phyloP scores from a whole-genome alignment of 2,888 invertebrate species.

The Hermaeophaga mercurialis region DNA sequence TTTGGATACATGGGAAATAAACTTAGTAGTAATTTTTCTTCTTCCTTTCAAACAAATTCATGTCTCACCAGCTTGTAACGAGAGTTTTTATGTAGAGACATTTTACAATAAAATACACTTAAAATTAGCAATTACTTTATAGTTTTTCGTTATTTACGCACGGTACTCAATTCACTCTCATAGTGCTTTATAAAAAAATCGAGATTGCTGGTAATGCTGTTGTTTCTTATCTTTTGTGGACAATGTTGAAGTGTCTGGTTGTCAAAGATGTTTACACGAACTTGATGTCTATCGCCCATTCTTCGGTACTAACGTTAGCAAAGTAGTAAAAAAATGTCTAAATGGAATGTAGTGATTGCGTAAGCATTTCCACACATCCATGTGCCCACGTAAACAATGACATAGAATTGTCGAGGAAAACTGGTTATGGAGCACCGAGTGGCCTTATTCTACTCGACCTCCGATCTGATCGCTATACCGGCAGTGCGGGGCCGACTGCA shows the following conservation, averaged over 20 bases:
- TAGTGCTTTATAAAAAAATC: no score
- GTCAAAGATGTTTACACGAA: constrained; percentile 29
- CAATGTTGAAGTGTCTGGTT: constrained; percentile 7
- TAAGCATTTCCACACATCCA: constrained; percentile 48
- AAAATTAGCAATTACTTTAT: no score
- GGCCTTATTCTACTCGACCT: constrained; percentile 57
- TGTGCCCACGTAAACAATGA: constrained; percentile 56
- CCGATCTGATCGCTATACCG: constrained; percentile 51
- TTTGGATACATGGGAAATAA: no score
- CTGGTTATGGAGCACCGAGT: constrained; percentile 52
- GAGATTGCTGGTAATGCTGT: no score
- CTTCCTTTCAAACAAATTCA: no score
- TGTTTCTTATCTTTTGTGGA: no score
- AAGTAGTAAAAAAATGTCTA: constrained; percentile 42
- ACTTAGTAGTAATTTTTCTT: no score
- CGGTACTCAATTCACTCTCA: no score
- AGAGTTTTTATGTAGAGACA: no score
- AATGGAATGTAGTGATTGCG: constrained; percentile 51
- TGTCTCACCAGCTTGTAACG: no score
- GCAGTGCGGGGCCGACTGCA: constrained; percentile 28
- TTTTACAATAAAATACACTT: no score
- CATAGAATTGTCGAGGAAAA: constrained; percentile 55
- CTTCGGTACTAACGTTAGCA: constrained; percentile 32
- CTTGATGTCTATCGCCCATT: constrained; percentile 28
- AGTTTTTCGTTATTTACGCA: no score